Base-by-base conservation (phyloP, 2,888 invertebrate genomes). In the Ichneumoninae sp. region DNA sequence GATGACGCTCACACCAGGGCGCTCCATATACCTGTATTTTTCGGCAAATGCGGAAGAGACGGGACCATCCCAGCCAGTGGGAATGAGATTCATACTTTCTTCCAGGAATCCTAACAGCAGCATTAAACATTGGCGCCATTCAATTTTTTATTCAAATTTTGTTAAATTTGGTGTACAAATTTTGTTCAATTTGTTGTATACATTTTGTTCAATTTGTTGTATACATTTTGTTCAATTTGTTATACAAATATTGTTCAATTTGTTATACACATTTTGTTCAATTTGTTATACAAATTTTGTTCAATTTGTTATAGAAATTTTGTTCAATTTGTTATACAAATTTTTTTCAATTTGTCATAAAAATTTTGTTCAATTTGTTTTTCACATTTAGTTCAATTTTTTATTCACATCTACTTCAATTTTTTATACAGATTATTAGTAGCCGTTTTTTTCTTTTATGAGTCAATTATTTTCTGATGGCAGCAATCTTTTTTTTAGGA, bases 1-100 rank as follows among this genome's bases (percentile, higher is more conserved):
- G 84, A 81, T 81, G 84, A 78, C 81, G 84, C 65, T 78, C 69
- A 74, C 71, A 69, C 74, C 65, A n/a, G 77, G 74, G 77, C 66
- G 78, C 62, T 80, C 52, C 40, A 50, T 16, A 72, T 76, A 54
- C 10, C 66, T 50, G 8, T 22, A 16, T 16, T 30, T 33, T 33
- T 30, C 30, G 30, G 33, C 6, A 30, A 60, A 33, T 22, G 22
- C 54, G 54, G 26, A 60, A 60, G 3, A 30, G 13, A 26, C 22
- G 13, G 30, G 54, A 22, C 19, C 7, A 22, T 54, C 30, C 7
- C 8, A 7, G 8, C 19, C 54, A 54, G 19, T n/a, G 36, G 40
- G 19, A 52, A 52, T 19, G 22, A 10, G 54, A 1, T 54, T 22
- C 22, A 54, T 54, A 10, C 3, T 22, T 8, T 19, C 2, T 19